Evolutionary conservation across 2,113 vertebrate species (phyloP).

Genomic region (Scomber colias): DNA sequence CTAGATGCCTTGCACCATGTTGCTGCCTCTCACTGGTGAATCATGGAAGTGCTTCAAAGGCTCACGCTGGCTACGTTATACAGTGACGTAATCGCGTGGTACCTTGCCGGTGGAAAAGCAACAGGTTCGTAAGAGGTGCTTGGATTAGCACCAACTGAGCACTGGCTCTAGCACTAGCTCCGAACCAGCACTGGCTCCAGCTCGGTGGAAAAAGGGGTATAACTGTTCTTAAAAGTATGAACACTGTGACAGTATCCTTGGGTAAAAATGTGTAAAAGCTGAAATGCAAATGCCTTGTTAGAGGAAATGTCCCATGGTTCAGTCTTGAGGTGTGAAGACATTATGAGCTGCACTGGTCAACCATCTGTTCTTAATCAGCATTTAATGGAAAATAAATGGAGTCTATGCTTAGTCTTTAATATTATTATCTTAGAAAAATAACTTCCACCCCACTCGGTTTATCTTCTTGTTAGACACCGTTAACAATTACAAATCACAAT

Average conservation of each 20-base stretch:
- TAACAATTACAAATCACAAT: neutral
- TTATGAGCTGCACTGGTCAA: neutral
- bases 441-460: neutral
- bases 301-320: neutral
- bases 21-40: too few relatives aligned
- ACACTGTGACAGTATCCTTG: neutral
- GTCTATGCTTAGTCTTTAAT: neutral
- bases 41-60: too few relatives aligned
- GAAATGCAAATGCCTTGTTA: neutral
- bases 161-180: too few relatives aligned
- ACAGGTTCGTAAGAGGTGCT: too few relatives aligned
- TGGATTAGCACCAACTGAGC: too few relatives aligned
- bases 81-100: too few relatives aligned
- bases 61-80: too few relatives aligned
- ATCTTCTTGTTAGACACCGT: conserved; percentile 3
- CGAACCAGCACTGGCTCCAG: too few relatives aligned
- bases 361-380: conserved; percentile 9
- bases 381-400: conserved; percentile 1
- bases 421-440: conserved; percentile 13
- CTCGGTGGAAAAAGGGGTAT: too few relatives aligned
- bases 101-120: too few relatives aligned
- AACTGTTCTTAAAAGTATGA: neutral
- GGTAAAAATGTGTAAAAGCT: neutral
- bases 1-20: too few relatives aligned
- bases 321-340: neutral